Evolutionary conservation across 2,888 invertebrate species (phyloP).

Genomic region (Syritta pipiens): DNA sequence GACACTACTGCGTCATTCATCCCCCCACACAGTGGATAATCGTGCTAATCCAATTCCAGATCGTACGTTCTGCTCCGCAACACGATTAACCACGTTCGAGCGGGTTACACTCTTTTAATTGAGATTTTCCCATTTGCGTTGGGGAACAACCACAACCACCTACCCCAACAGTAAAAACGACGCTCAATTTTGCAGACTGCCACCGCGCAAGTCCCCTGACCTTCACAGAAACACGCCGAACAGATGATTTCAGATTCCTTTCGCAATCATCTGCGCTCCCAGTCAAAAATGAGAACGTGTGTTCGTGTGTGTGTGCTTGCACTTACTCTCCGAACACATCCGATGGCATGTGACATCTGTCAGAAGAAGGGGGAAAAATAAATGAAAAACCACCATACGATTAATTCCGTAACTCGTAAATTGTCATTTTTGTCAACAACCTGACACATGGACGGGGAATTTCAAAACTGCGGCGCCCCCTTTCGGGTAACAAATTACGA

Average conservation of each 20-base stretch:
- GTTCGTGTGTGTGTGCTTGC: neutral
- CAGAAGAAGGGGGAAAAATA: slow-evolving; percentile 1
- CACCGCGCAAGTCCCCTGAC: slow-evolving; percentile 54
- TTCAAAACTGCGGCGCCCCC: neutral
- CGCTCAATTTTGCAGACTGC: neutral
- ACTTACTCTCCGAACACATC: neutral
- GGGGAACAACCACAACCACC: neutral
- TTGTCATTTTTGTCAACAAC: slow-evolving; percentile 25
- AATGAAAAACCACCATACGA: neutral
- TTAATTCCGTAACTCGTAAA: too few relatives aligned
- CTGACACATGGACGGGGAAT: neutral
- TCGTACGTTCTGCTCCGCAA: slow-evolving; percentile 2
- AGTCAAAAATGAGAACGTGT: slow-evolving; percentile 36
- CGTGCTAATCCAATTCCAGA: slow-evolving; percentile 25
- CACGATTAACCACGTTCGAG: slow-evolving; percentile 21
- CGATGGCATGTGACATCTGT: slow-evolving; percentile 12
- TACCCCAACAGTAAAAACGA: slow-evolving; percentile 33
- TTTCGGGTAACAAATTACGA: slow-evolving; percentile 9
- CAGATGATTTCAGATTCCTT: slow-evolving; percentile 50
- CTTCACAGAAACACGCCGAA: slow-evolving; percentile 38
- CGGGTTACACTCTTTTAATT: slow-evolving; percentile 27
- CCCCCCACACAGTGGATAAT: slow-evolving; percentile 26
- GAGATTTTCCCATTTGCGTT: slow-evolving; percentile 26
- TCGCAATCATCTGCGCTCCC: slow-evolving; percentile 44
- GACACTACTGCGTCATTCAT: too few relatives aligned